Conservation (phyloP, 2,888 invertebrate genomes). For the Hoplodrina ambigua region DNA sequence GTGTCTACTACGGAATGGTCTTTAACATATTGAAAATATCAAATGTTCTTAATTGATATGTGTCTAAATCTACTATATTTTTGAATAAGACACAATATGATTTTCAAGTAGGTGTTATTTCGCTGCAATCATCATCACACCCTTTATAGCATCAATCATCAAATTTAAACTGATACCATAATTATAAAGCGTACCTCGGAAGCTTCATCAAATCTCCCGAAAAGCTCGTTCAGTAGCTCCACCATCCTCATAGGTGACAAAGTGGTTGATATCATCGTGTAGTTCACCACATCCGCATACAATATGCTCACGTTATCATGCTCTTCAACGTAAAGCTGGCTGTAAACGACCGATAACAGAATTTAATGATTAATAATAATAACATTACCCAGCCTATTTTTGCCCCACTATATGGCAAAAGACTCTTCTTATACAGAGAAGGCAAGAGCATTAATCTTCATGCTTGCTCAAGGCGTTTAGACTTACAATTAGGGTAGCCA, state of each 20-base stretch:
- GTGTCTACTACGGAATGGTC: no score
- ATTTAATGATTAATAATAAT: conserved; percentile 16
- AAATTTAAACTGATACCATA: neutral
- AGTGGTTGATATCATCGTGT: conserved; percentile 96
- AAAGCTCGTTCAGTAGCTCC: conserved; percentile 96
- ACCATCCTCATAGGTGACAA: conserved; percentile 95
- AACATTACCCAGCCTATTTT: neutral
- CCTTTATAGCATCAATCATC: no score
- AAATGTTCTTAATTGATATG: no score
- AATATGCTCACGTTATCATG: conserved; percentile 97
- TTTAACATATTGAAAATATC: no score
- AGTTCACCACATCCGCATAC: conserved; percentile 98
- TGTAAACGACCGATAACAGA: conserved; percentile 80
- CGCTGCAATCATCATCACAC: no score
- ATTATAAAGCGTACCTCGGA: conserved; percentile 92
- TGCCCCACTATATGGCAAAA: neutral
- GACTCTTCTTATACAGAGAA: neutral
- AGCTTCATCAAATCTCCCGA: conserved; percentile 97
- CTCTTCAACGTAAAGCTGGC: conserved; percentile 96
- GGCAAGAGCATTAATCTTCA: neutral
- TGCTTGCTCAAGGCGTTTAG: no score
- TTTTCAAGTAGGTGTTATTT: no score
- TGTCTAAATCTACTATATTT: no score
- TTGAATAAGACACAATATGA: no score
- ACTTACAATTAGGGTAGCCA: no score